Evolutionary conservation across 2,113 vertebrate genomes (phyloP).

Genomic region (Tetrax tetrax): DNA sequence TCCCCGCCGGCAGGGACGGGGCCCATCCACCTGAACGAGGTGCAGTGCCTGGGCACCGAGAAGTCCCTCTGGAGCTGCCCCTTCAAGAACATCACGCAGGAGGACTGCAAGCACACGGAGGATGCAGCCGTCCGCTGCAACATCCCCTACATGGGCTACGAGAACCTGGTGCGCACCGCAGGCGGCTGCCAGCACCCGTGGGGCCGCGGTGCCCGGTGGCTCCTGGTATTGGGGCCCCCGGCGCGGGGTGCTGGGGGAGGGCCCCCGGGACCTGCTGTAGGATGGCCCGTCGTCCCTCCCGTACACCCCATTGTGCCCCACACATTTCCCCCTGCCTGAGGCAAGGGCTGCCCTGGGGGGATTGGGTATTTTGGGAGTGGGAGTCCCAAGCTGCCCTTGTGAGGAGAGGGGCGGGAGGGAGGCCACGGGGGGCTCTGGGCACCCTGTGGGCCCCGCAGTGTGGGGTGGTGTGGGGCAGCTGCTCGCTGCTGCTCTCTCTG

Average conservation of each 20-base stretch:
- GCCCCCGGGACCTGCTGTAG: fast-evolving
- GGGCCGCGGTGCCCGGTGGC: background rate
- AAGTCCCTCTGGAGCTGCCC: constrained; percentile 88
- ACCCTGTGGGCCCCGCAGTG: too few relatives aligned
- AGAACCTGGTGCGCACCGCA: constrained; percentile 78
- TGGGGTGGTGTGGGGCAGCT: background rate
- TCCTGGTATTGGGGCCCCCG: fast-evolving
- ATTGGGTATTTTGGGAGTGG: background rate
- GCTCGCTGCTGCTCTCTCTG: background rate
- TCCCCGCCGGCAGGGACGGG: constrained; percentile 80
- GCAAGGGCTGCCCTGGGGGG: background rate
- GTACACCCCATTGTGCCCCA: background rate
- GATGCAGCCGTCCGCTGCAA: constrained; percentile 89
- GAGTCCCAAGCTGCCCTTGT: background rate
- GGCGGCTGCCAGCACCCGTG: fast-evolving
- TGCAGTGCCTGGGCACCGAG: constrained; percentile 87
- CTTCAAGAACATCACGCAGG: constrained; percentile 89
- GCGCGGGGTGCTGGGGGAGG: background rate
- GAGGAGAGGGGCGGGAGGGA: background rate
- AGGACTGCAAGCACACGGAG: constrained; percentile 89
- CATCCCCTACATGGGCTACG: constrained; percentile 88
- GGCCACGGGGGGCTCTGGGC: background rate
- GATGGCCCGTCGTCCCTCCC: background rate
- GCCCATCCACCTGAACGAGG: constrained; percentile 92
- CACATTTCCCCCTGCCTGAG: background rate